Evolutionary conservation across 2,888 invertebrate species (phyloP), one percentile per base, ranked within the genome.

Genomic region (Chymomyza caudatula): DNA sequence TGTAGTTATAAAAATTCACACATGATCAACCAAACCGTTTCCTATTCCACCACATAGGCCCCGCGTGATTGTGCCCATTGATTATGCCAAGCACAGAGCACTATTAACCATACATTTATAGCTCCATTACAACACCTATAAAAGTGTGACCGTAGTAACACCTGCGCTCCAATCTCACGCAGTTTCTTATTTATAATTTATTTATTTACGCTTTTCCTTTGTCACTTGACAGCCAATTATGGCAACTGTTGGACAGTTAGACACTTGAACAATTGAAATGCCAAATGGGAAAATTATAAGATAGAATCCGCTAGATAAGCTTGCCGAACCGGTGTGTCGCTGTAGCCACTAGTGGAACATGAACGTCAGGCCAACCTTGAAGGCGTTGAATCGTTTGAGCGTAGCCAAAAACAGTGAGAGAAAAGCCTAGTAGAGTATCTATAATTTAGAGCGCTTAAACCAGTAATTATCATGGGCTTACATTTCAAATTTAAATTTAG

Each of bases 41-140:
- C 55, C 19, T 5, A n/a, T 62, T 20, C 53, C 25, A 37, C 37
- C 20, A 15, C 23, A 59, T 57, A 62, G 57, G 23, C 54, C 23
- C 0, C 63, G 59, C 37, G 44, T 60, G 55, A 69, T 65, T 58
- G 68, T 56, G 25, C 17, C 47, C 52, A 66, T 68, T 52, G 69
- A 56, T 44, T 75, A 84, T 77, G 67, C 72, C 54, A 56, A 60
- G 63, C 81, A 69, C 73, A 68, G 19, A 43, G 42, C 62, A 22
- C 43, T 56, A 73, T 73, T 71, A 71, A 63, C 51, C 70, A 47
- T 60, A 69, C 69, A 52, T 67, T 70, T 68, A 75, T 69, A 72
- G 58, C 55, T 66, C 69, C 75, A 75, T 78, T 75, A 69, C 72
- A 74, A 62, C 73, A 69, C 77, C 75, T 64, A 54, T n/a, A 62